A percentile compares a stretch with the other conserved stretches of the same genome.
phyloP scores from a whole-genome alignment of 2,797 vertebrate species.

The Aeoliscus strigatus region DNA sequence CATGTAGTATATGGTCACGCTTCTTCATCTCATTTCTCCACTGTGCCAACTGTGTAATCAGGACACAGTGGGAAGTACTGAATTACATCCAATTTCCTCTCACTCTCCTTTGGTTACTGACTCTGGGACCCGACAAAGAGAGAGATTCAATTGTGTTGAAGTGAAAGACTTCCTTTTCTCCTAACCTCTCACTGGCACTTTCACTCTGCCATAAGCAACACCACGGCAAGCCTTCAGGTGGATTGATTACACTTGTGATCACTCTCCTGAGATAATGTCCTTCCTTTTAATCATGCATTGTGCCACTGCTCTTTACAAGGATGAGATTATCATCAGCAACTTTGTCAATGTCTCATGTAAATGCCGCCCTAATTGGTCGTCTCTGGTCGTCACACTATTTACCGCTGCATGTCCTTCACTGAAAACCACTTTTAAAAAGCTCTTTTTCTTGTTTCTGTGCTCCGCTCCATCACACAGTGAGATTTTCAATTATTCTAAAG shows the following conservation, averaged over 20 bases:
- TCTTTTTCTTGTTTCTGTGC: neutral
- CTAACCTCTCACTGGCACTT: slow-evolving; percentile 42
- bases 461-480: neutral
- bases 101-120: slow-evolving; percentile 56
- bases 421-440: slow-evolving; percentile 8
- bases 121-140: slow-evolving; percentile 40
- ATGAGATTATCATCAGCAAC: slow-evolving; percentile 60
- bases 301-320: slow-evolving; percentile 60
- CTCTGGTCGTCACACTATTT: slow-evolving; percentile 41
- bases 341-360: slow-evolving; percentile 70
- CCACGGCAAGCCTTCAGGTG: slow-evolving; percentile 49
- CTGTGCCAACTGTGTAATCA: slow-evolving; percentile 54
- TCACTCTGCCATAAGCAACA: slow-evolving; percentile 31
- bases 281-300: slow-evolving; percentile 66
- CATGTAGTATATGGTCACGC: slow-evolving; percentile 16
- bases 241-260: slow-evolving; percentile 72
- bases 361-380: slow-evolving; percentile 55
- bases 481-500: neutral
- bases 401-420: slow-evolving; percentile 29
- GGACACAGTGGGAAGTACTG: slow-evolving; percentile 43
- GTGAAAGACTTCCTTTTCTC: slow-evolving; percentile 34
- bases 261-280: slow-evolving; percentile 65
- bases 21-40: slow-evolving; percentile 32
- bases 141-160: slow-evolving; percentile 30
- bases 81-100: slow-evolving; percentile 57